These are phyloP conservation scores for Aphidius colemani DNA, from an alignment of 2,888 invertebrate genomes.

Conservation along the genomic window DNA sequence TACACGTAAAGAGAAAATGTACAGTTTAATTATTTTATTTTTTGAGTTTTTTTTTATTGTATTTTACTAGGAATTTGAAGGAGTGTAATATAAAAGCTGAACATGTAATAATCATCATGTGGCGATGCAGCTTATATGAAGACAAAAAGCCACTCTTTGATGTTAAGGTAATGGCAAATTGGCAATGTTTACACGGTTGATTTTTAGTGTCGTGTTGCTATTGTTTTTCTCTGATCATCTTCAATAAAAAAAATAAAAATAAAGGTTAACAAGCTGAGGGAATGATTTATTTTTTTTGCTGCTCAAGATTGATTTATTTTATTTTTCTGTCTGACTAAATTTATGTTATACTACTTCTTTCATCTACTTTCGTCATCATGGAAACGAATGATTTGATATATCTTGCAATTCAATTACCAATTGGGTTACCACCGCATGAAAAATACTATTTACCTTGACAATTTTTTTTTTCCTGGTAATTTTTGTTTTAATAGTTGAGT, in stretches of 20 bases:
- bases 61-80: slow-evolving; percentile 25
- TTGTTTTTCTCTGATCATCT: slow-evolving; percentile 37
- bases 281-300: background rate
- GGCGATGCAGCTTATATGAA: background rate
- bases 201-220: slow-evolving; percentile 33
- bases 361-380: slow-evolving; percentile 11
- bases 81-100: slow-evolving; percentile 21
- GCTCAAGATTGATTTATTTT: background rate
- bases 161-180: background rate
- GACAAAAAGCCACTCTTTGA: background rate
- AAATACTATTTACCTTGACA: slow-evolving; percentile 13
- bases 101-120: background rate
- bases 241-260: background rate
- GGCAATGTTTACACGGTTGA: slow-evolving; percentile 34
- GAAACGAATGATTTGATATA: slow-evolving; percentile 24
- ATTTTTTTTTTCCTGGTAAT: slow-evolving; percentile 22
- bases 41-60: slow-evolving; percentile 1
- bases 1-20: background rate
- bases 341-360: slow-evolving; percentile 32
- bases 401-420: slow-evolving; percentile 13
- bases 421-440: slow-evolving; percentile 15
- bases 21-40: no score
- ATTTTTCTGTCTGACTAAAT: slow-evolving; percentile 15
- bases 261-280: slow-evolving; percentile 14
- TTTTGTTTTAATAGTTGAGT: slow-evolving; percentile 4